A percentile compares a stretch with the other conserved stretches of the same genome.
phyloP scores from a whole-genome alignment of 2,113 vertebrate species.

The Oxyura jamaicensis region DNA sequence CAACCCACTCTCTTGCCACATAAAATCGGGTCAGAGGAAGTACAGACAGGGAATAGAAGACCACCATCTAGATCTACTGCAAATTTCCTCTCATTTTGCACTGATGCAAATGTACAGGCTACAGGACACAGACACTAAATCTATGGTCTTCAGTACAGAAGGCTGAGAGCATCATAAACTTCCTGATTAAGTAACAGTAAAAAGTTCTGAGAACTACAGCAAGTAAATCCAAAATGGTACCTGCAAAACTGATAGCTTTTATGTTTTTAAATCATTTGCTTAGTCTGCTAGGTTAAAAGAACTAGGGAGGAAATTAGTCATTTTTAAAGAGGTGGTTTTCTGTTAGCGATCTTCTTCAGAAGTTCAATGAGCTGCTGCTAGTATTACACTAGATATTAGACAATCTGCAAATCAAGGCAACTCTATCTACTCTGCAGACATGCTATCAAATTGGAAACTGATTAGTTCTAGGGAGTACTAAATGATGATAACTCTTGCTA shows the following conservation, averaged over 20 bases:
- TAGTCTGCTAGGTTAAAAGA: background rate
- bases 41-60: background rate
- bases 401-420: background rate
- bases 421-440: background rate
- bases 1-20: background rate
- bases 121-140: background rate
- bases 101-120: background rate
- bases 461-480: background rate
- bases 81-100: background rate
- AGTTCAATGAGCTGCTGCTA: background rate
- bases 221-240: background rate
- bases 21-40: background rate
- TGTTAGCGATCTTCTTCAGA: background rate
- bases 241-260: background rate
- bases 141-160: background rate
- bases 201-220: background rate
- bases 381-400: background rate
- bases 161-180: background rate
- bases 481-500: background rate
- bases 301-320: background rate
- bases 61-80: rapidly evolving
- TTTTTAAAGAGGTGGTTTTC: background rate
- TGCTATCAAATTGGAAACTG: background rate
- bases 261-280: background rate
- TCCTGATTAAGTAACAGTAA: background rate